Base-by-base conservation (phyloP, 2,113 vertebrate species). In the Microtus pennsylvanicus region DNA sequence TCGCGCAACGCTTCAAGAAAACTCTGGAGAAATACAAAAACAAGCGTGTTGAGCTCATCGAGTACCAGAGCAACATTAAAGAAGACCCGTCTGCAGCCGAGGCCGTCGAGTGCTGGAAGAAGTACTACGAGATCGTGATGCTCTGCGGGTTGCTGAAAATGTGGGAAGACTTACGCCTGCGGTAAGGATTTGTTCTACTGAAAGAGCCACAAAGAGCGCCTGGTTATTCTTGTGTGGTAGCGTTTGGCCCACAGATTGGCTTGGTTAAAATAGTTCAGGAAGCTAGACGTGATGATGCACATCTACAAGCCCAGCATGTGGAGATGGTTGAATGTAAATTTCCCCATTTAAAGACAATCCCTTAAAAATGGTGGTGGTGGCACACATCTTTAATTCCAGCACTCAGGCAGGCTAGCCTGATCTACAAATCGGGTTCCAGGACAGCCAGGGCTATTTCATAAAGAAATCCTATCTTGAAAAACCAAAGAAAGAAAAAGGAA, bases 91-190 rank as follows among this genome's bases (percentile, higher is more conserved):
- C 97, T 82, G 97, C 97, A 33, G 97, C 96, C 77, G 98, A 98
- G 96, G 98, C 98, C 63, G 98, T 98, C 26, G 98, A 98, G 78
- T 98, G 98, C 83, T 98, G 98, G 98, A 97, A 98, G 94, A 99
- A 93, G 26, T 98, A 98, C 97, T 98, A 98, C 52, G 98, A 98
- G 95, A 97, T 98, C 90, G 97, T 97, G 55, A 98, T 98, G 97
- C 95, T 98, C 4, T 96, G 95, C 75, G 97, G 98, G 61, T 65
- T 98, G 47, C 86, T 98, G 96, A 98, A 98, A 93, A 98, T 97
- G 96, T 98, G 97, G 98, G 98, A 97, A 93, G 96, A 98, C 86
- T 80, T 98, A 72, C 82, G 52, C 14, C 98, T 98, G 72, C 83
- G 90, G 98, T 97, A 98, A 98, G 35, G 19, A 69, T 85, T 80